phyloP scores from a whole-genome alignment of 92 coral and sea anemone genomes.

The Palythoa heliodiscus region DNA sequence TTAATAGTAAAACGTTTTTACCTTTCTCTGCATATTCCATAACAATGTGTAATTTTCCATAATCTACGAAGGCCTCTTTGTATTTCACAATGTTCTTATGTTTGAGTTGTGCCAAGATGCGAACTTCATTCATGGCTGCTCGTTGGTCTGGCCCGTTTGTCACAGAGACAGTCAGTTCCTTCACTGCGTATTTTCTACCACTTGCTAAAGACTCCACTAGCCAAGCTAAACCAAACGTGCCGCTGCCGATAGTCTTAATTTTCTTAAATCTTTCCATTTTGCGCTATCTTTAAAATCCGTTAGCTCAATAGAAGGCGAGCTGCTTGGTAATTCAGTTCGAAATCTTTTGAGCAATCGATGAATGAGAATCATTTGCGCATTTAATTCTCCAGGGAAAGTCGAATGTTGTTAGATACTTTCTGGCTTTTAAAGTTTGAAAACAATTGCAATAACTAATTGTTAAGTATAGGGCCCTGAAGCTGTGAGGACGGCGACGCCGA shows the following conservation, averaged over 20 bases:
- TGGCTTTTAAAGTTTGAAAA: too few species aligned
- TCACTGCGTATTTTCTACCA: slow-evolving; percentile 77
- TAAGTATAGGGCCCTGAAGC: too few species aligned
- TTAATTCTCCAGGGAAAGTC: too few species aligned
- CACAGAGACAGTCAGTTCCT: slow-evolving; percentile 73
- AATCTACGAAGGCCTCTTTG: slow-evolving; percentile 83
- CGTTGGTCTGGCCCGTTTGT: slow-evolving; percentile 79
- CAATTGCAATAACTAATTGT: too few species aligned
- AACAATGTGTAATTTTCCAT: slow-evolving; percentile 77
- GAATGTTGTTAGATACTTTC: too few species aligned
- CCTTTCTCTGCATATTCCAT: slow-evolving; percentile 98
- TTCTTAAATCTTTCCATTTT: slow-evolving; percentile 86
- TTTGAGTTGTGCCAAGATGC: slow-evolving; percentile 82
- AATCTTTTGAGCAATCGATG: not conserved
- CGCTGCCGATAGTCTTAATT: slow-evolving; percentile 80
- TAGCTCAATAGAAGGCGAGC: too few species aligned
- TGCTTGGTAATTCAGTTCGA: not conserved
- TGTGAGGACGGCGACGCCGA: too few species aligned
- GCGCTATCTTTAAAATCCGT: not conserved
- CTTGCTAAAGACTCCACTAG: slow-evolving; percentile 77
- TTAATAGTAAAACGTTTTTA: slow-evolving; percentile 2
- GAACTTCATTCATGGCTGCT: slow-evolving; percentile 94
- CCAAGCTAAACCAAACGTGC: slow-evolving; percentile 96
- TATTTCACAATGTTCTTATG: slow-evolving; percentile 92
- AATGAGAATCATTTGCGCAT: too few species aligned